Evolutionary conservation across 2,113 vertebrate species (phyloP), one percentile per base, ranked within the genome.

Genomic region (Bungarus multicinctus): DNA sequence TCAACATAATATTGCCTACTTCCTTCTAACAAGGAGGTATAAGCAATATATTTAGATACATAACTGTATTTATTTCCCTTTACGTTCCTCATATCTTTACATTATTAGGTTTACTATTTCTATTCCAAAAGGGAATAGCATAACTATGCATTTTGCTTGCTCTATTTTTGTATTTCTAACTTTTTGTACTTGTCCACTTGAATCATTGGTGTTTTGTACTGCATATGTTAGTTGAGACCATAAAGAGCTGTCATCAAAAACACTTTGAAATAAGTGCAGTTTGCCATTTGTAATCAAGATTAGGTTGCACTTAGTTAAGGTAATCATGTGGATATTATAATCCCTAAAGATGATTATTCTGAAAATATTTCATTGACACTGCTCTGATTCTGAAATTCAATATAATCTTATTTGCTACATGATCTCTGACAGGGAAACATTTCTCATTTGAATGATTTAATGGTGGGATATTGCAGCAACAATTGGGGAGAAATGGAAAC

Each of bases 181-280:
- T 3, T 2, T 69, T n/a, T 69, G 12, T 69, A 5, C 12, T 12
- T 16, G 64, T 69, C 4, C 0, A 57, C 57, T 60, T 2, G 34
- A 85, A 57, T 11, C 52, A 87, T 74, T 1, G 18, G 20, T 23
- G 11, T 45, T 81, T 14, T 20, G 69, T 52, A 39, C 22, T 47
- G 39, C 81, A 89, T n/a, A 54, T 57, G 30, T 34, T 89, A 45
- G 43, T 43, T 89, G 25, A 47, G 47, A n/a, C 22, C 50, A 47
- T 25, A 74, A 89, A 57, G 11, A 85, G 47, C 34, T 43, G 25
- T 92, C 34, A 89, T 55, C 16, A 30, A 47, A 85, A 43, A 18
- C 52, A 85, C 34, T n/a, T 89, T 54, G 88, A 93, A 93, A 89
- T 53, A 93, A 93, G 39, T 93, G 45, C 5, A 50, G 14, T 50